Conservation (phyloP, 2,888 invertebrate species). For the Tetranychus piercei region DNA sequence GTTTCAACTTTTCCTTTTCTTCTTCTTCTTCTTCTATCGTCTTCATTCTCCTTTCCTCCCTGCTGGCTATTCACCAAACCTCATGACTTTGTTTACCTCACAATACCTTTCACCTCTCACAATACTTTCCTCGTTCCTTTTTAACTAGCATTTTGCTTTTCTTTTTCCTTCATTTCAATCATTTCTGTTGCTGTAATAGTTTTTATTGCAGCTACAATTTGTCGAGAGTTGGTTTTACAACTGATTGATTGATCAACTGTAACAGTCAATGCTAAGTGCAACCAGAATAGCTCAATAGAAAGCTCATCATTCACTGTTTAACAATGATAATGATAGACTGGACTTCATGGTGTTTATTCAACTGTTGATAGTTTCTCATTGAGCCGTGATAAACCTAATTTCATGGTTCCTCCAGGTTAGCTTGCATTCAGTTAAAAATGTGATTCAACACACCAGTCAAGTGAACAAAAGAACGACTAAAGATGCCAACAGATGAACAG, state of each 20-base stretch:
- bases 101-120: neutral
- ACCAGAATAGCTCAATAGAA: too few relatives aligned
- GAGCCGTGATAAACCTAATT: too few relatives aligned
- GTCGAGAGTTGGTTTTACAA: neutral
- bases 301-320: neutral
- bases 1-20: neutral
- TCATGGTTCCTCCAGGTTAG: too few relatives aligned
- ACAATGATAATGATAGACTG: neutral
- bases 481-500: too few relatives aligned
- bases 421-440: too few relatives aligned
- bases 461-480: too few relatives aligned
- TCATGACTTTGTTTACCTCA: neutral
- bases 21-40: neutral
- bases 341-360: too few relatives aligned
- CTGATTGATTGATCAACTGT: neutral
- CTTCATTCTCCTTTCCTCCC: neutral
- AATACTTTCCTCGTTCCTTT: neutral
- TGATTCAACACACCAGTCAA: too few relatives aligned
- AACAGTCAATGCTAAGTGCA: neutral
- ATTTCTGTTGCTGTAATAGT: too few relatives aligned
- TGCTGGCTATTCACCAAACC: neutral
- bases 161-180: neutral
- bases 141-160: neutral
- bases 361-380: too few relatives aligned
- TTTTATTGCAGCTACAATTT: neutral